These are phyloP conservation scores for Danio aesculapii DNA, from an alignment of 2,797 vertebrate species.

Conservation along the genomic window DNA sequence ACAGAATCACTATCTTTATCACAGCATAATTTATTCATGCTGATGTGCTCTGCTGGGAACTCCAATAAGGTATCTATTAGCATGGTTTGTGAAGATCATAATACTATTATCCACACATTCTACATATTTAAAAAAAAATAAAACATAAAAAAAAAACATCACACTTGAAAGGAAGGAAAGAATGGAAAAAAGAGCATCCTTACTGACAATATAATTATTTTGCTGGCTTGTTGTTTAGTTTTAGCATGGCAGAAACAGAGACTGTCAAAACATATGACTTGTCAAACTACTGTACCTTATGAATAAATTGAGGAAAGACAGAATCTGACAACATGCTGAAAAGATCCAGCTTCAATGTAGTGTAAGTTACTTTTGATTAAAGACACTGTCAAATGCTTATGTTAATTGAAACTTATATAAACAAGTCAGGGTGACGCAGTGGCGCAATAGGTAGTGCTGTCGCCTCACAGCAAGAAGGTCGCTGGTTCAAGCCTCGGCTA, in stretches of 20 bases:
- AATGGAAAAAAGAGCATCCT: constrained; percentile 13
- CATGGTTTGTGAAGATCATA: not conserved
- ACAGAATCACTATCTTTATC: constrained; percentile 24
- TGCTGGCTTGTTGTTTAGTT: not conserved
- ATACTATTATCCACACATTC: constrained; percentile 11
- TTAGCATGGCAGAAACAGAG: not conserved
- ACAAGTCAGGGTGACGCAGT: no score
- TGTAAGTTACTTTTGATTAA: not conserved
- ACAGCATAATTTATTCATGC: constrained; percentile 22
- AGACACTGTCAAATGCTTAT: not conserved
- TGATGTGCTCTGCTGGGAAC: constrained; percentile 16
- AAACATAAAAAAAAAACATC: not conserved
- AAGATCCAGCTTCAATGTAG: not conserved
- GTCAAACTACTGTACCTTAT: not conserved
- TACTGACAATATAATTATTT: constrained; percentile 6
- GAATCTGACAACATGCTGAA: constrained; percentile 1
- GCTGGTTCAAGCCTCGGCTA: no score
- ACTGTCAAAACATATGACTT: constrained; percentile 13
- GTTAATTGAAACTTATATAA: not conserved
- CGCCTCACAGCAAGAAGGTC: no score
- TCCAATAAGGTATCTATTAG: not conserved
- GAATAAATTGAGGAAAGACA: not conserved
- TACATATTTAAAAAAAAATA: not conserved
- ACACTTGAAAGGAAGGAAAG: constrained; percentile 15
- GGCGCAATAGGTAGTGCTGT: no score